A percentile compares a stretch with the other conserved stretches of the same genome.
Evolutionary conservation across 1,140 invertebrate species (phyloP).

Genomic region (Caenorhabditis inopinata): DNA sequence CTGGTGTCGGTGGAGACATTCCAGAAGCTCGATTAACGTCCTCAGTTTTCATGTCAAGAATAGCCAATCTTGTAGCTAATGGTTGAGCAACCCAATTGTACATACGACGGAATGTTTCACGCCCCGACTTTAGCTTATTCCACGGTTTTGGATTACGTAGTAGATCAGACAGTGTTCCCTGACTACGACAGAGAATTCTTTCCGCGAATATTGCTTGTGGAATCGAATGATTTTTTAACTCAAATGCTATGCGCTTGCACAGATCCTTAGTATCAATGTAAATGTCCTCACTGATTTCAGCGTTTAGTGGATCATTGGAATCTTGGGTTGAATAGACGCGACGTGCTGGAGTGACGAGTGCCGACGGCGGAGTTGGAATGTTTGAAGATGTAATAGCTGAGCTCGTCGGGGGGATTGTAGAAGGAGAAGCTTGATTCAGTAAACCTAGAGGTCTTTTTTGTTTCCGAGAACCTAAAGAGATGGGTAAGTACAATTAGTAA

Average conservation of each 20-base stretch:
- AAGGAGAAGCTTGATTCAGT: not conserved
- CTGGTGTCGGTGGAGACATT: constrained; percentile 61
- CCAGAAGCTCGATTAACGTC: constrained; percentile 13
- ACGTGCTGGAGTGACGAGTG: not conserved
- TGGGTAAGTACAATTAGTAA: constrained; percentile 28
- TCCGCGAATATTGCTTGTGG: constrained; percentile 67
- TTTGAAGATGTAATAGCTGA: not conserved
- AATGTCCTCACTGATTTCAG: constrained; percentile 65
- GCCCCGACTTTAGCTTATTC: constrained; percentile 66
- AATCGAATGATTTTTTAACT: constrained; percentile 65
- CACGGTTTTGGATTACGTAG: constrained; percentile 66
- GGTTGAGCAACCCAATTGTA: constrained; percentile 66
- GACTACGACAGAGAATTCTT: constrained; percentile 63
- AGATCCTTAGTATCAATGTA: constrained; percentile 67
- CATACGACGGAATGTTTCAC: constrained; percentile 66
- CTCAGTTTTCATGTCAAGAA: constrained; percentile 61
- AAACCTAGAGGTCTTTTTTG: constrained; percentile 27
- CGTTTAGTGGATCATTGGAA: constrained; percentile 60
- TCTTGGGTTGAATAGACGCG: constrained; percentile 58
- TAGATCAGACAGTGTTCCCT: constrained; percentile 66
- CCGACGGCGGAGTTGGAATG: not conserved
- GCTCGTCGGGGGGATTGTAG: not conserved
- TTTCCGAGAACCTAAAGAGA: constrained; percentile 28
- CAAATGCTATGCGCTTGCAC: constrained; percentile 65
- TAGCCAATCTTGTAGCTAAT: constrained; percentile 58